These are phyloP conservation scores for Brienomyrus longianalis DNA, from an alignment of 2,113 vertebrate species.

Conservation along the genomic window DNA sequence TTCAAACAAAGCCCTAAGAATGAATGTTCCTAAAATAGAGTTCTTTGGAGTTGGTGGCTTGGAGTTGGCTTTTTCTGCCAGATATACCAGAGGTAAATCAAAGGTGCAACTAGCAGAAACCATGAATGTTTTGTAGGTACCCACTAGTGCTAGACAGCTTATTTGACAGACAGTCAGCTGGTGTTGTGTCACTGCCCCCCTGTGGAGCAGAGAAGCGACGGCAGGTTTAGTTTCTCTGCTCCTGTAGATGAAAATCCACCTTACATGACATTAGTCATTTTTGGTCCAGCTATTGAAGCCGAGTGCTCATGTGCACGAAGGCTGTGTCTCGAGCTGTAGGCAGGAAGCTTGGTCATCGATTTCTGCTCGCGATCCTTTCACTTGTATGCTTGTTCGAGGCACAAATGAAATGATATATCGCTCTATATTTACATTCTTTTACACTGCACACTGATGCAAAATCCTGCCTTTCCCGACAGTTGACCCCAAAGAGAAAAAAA, in stretches of 20 bases:
- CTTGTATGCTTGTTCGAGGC: background rate
- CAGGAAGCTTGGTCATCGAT: background rate
- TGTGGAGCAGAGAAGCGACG: background rate
- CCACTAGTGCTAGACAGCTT: background rate
- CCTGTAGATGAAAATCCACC: background rate
- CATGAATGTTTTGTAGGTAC: background rate
- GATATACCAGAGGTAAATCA: background rate
- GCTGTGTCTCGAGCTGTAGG: background rate
- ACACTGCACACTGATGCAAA: background rate
- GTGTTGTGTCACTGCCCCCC: background rate
- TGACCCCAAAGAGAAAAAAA: background rate
- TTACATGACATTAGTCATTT: background rate
- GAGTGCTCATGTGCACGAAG: background rate
- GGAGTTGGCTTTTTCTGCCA: background rate
- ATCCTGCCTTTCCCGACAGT: background rate
- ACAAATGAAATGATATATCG: background rate
- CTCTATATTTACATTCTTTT: background rate
- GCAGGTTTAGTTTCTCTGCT: background rate
- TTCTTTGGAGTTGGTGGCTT: background rate
- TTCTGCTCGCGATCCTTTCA: background rate
- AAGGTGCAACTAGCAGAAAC: background rate
- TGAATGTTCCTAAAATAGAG: background rate
- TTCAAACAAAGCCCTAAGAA: background rate
- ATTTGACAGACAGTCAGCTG: background rate
- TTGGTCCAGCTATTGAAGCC: background rate